Conservation (phyloP, 1,140 invertebrate species). For the Oryzaephilus surinamensis region DNA sequence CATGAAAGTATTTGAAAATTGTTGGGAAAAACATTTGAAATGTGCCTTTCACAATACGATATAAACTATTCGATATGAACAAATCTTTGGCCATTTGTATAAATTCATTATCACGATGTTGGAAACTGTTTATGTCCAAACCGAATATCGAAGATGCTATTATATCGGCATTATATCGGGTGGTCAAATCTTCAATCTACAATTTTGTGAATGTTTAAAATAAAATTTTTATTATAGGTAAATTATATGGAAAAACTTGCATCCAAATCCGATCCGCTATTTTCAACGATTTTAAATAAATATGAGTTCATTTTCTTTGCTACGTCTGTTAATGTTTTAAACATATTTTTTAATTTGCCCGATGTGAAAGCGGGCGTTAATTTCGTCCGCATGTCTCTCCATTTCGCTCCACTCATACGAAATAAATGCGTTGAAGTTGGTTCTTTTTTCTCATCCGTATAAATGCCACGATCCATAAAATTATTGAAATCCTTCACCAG, state of each 20-base stretch:
- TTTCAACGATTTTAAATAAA: constrained; percentile 26
- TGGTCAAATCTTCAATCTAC: too few species aligned
- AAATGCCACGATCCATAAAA: constrained; percentile 39
- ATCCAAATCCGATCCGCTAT: too few species aligned
- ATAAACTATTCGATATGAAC: constrained; percentile 11
- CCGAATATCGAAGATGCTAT: constrained; percentile 40
- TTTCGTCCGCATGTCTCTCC: constrained; percentile 37
- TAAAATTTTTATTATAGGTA: too few species aligned
- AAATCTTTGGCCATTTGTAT: constrained; percentile 30
- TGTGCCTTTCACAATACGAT: constrained; percentile 23
- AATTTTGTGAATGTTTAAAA: too few species aligned
- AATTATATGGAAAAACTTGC: too few species aligned
- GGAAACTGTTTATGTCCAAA: constrained; percentile 33
- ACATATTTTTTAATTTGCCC: constrained; percentile 39
- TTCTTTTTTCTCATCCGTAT: constrained; percentile 36
- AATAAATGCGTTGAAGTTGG: constrained; percentile 39
- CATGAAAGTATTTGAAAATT: too few species aligned
- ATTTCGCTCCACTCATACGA: constrained; percentile 32
- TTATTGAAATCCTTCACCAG: constrained; percentile 39
- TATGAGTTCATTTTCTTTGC: constrained; percentile 13
- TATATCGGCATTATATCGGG: too few species aligned
- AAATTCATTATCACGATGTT: constrained; percentile 38
- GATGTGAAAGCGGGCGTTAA: constrained; percentile 40
- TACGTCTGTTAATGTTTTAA: constrained; percentile 9
- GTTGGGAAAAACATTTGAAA: too few species aligned